Base-by-base conservation (phyloP, 2,113 vertebrate genomes). In the Meleagris gallopavo region DNA sequence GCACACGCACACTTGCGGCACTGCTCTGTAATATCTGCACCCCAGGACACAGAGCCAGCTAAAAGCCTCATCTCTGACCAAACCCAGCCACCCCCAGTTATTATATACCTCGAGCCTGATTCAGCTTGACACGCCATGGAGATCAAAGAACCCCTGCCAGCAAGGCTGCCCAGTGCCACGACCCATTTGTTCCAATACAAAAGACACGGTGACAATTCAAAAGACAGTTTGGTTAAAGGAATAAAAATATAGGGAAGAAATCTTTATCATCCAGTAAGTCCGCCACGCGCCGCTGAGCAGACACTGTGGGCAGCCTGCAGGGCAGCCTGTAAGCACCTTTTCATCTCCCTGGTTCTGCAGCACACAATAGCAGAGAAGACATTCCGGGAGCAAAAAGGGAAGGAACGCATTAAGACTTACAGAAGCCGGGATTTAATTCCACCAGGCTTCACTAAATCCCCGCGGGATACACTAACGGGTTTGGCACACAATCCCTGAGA, bases 161-260 rank as follows among this genome's bases (percentile, higher is more conserved):
- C 7, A 1, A 92, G 75, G 73, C 77, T 94, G 93, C 93, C 78
- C 94, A 86, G 32, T 21, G 90, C 69, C 92, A 16, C 89, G 89
- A 96, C 94, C 93, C 86, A 21, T 93, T 91, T 93, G 70, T 90
- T 86, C 90, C 71, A 43, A 8, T 6, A 96, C 58, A 96, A 95
- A 80, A 95, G 95, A 57, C 20, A 67, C 83, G 32, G 45, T 62
- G 89, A 93, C 48, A 67, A 94, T 73, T 92, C 77, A 84, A 93
- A 96, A 90, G 96, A 86, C 57, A 87, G 95, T 91, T 95, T 95
- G 94, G 94, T 87, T 96, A 94, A 96, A 96, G 81, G 91, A 84
- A 90, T 90, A 93, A 94, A 96, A 89, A 86, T 90, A 90, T 77
- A 83, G 86, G 87, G 79, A 52, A 76, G 88, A 94, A 96, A 90